Base-by-base conservation (phyloP, 1,140 invertebrate species). In the Drosophila sechellia region DNA sequence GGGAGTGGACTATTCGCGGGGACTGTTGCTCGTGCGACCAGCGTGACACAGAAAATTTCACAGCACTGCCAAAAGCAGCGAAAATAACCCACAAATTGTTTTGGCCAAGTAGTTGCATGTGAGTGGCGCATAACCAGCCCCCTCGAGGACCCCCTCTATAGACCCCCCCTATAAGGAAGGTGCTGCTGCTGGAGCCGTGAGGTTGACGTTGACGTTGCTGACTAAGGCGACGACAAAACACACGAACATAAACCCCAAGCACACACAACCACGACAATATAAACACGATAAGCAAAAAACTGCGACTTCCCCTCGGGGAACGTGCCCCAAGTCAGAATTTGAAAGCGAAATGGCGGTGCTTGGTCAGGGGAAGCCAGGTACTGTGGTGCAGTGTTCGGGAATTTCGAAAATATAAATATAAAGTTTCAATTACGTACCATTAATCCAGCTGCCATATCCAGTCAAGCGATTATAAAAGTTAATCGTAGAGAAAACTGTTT, bases 31-130 rank as follows among this genome's bases (percentile, higher is more conserved):
- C 70, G 57, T 59, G 65, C 61, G 52, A 59, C 52, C 77, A 77
- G 79, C 84, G 76, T 89, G 79, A 87, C 84, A 87, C 84, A 71
- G 65, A 80, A 68, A 54, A 73, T 89, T 77, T 89, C 53, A 58
- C 48, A 56, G 53, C 52, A 50, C 55, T 25, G 50, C 34, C 66
- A 34, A 54, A 63, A 69, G 59, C 59, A 70, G 54, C 46, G 11
- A 55, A 68, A 68, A 45, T 45, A 37, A 49, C 43, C 53, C 48
- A 56, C 55, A 69, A 65, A 76, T 66, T 66, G 52, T 46, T 53
- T 50, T 42, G 64, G 45, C 48, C 59, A 49, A 48, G 39, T 45
- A 69, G 48, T 86, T 87, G 81, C 70, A 76, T 79, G 81, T 75
- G 69, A 70, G 70, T 79, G 60, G 75, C 49, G 80, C 68, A 81